Evolutionary conservation across 1,140 invertebrate species (phyloP).

Genomic region (Drosophila hydei): DNA sequence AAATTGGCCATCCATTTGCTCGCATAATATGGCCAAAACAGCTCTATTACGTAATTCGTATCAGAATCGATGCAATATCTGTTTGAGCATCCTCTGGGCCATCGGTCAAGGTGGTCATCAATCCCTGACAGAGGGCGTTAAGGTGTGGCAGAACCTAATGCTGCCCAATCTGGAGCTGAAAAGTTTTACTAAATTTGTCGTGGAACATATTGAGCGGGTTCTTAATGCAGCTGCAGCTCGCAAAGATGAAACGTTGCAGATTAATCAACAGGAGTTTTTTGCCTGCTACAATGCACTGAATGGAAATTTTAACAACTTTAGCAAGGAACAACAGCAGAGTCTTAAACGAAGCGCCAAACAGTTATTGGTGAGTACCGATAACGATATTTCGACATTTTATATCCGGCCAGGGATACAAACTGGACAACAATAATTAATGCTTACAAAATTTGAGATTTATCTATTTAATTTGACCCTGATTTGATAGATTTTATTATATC

Average conservation of each 20-base stretch:
- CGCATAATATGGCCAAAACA: constrained; percentile 87
- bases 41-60: constrained; percentile 89
- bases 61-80: constrained; percentile 91
- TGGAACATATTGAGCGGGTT: constrained; percentile 88
- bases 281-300: constrained; percentile 84
- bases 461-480: too few species aligned
- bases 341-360: constrained; percentile 82
- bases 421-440: too few species aligned
- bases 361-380: constrained; percentile 59
- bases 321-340: constrained; percentile 79
- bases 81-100: constrained; percentile 91
- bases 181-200: constrained; percentile 88
- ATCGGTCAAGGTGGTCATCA: constrained; percentile 90
- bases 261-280: constrained; percentile 83
- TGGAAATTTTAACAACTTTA: constrained; percentile 65
- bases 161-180: constrained; percentile 89
- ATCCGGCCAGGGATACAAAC: background rate
- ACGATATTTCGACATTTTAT: background rate
- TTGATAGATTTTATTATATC: too few species aligned
- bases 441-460: too few species aligned
- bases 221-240: constrained; percentile 77
- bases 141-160: constrained; percentile 93
- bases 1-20: constrained; percentile 87
- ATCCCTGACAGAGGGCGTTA: constrained; percentile 89
- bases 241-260: constrained; percentile 24